These are phyloP conservation scores for Prinia subflava DNA, from an alignment of 2,113 vertebrate genomes.

Conservation along the genomic window DNA sequence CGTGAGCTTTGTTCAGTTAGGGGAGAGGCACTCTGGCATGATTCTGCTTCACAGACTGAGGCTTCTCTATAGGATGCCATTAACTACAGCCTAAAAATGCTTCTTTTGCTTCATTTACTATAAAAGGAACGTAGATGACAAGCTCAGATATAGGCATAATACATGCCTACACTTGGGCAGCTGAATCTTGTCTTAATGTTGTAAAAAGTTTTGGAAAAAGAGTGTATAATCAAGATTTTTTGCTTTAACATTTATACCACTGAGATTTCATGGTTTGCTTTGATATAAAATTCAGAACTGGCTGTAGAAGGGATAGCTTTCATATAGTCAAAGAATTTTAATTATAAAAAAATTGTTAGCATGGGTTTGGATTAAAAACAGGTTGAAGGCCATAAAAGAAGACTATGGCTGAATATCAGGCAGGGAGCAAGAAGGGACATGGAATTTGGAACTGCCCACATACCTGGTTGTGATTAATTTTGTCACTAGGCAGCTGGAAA, in stretches of 20 bases:
- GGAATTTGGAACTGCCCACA: background rate
- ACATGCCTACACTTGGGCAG: background rate
- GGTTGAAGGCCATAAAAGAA: background rate
- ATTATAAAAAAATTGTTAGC: background rate
- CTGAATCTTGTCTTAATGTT: background rate
- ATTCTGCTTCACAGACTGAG: background rate
- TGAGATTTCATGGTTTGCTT: background rate
- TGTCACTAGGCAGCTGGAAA: background rate
- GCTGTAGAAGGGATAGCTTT: background rate
- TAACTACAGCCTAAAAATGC: background rate
- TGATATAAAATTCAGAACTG: background rate
- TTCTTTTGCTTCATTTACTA: background rate
- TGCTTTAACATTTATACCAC: background rate
- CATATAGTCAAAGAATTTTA: background rate
- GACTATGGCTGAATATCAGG: background rate
- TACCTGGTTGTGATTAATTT: background rate
- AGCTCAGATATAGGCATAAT: background rate
- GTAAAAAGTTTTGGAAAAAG: background rate
- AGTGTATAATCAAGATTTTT: background rate
- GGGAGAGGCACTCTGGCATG: background rate
- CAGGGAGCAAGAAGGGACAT: rapidly evolving
- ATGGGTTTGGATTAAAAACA: background rate
- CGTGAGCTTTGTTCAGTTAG: background rate
- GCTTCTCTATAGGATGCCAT: background rate
- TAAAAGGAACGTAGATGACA: background rate